A percentile compares a stretch with the other conserved stretches of the same genome.
Evolutionary conservation across 2,113 vertebrate species (phyloP).

Genomic region (Pteropus alecto): DNA sequence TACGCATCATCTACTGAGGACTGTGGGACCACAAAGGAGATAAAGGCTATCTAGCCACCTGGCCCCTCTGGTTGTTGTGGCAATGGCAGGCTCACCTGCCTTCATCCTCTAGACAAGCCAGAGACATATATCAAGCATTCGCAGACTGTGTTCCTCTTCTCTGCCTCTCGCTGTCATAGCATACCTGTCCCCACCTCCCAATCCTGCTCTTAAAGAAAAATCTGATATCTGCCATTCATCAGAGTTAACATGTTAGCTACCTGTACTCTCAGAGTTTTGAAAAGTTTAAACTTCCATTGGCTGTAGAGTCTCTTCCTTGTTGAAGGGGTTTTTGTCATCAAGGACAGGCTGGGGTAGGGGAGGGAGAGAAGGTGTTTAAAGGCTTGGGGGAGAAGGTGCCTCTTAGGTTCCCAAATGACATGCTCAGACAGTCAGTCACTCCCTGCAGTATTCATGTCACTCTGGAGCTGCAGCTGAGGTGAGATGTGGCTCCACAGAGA

Average conservation of each 20-base stretch:
- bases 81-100: neutral
- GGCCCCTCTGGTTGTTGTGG: too few species aligned
- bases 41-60: neutral
- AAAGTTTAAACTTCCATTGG: neutral
- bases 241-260: neutral
- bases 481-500: neutral
- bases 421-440: too few species aligned
- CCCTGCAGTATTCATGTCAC: neutral
- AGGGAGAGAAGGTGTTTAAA: neutral
- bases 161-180: neutral
- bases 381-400: neutral
- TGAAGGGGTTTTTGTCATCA: neutral
- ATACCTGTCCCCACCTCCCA: neutral
- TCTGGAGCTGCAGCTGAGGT: neutral
- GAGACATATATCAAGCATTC: rapidly evolving
- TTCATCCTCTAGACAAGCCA: neutral
- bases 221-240: neutral
- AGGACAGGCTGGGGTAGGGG: too few species aligned
- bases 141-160: too few species aligned
- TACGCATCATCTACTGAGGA: too few species aligned
- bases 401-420: neutral
- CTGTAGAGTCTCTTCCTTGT: neutral
- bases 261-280: neutral
- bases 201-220: neutral
- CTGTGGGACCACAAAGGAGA: neutral